Base-by-base conservation (phyloP, 2,888 invertebrate species). In the Melanophora roralis region DNA sequence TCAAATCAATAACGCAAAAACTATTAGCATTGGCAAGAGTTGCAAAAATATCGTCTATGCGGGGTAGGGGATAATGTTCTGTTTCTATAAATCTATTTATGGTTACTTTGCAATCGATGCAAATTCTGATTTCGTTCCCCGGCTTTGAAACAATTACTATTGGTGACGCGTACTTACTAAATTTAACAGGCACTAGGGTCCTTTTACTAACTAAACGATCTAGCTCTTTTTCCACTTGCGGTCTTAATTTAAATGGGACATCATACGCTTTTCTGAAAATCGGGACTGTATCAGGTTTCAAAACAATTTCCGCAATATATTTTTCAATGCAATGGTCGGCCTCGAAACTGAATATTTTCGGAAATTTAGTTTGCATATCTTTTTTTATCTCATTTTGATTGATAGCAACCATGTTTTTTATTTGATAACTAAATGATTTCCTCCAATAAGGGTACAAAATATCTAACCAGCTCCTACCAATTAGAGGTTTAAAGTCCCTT, bases 61-160 rank as follows among this genome's bases (percentile, higher is more conserved):
- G 8, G 7, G 67, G 74, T 64, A 88, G 81, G 2, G 84, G 85
- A 65, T 84, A 86, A 55, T 85, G 84, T 19, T 86, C 84, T 11
- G 75, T 78, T 55, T 84, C 49, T 7, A 81, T 45, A 49, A 75
- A 57, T 19, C 62, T 64, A 69, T 81, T 81, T 2, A 82, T 60
- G 0, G 87, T 85, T 36, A 78, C 79, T 64, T 85, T 84, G 47
- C 83, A 86, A 83, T 88, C 86, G 1, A 85, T 83, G 81, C 86
- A 86, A 16, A 88, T 81, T 59, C 87, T 8, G 11, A 65, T 64
- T 19, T 53, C 36, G 6, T 51, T 55, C 0, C 68, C 62, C 23
- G 34, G 64, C 69, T 87, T 87, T 14, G 83, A 83, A 1, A 86
- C 85, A 23, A 85, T 73, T 0, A 86, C 85, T 11, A 86, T 83